phyloP scores from a whole-genome alignment of 2,888 invertebrate species.

The Xanthia togata region DNA sequence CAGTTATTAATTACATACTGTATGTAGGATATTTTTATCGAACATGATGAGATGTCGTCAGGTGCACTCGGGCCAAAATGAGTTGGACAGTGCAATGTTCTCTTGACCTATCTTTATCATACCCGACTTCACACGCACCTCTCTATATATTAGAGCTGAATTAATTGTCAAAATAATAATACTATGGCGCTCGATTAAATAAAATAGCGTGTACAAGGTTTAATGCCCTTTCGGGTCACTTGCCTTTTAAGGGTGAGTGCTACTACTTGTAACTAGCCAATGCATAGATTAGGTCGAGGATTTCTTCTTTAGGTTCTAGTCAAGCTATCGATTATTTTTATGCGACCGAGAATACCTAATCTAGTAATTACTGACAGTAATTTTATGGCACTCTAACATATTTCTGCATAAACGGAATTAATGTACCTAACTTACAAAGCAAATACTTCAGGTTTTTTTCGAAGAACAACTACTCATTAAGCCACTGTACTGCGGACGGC shows the following conservation, averaged over 20 bases:
- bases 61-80: not conserved
- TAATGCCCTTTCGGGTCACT: conserved; percentile 12
- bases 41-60: not conserved
- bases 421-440: not conserved
- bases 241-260: conserved; percentile 15
- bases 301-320: conserved; percentile 58
- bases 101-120: conserved; percentile 23
- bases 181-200: not conserved
- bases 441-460: conserved; percentile 3
- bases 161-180: conserved; percentile 1
- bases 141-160: not conserved
- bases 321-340: conserved; percentile 46
- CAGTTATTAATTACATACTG: conserved; percentile 10
- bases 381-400: conserved; percentile 17
- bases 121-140: not conserved
- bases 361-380: conserved; percentile 37
- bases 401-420: conserved; percentile 27
- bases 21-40: conserved; percentile 4
- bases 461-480: conserved; percentile 2
- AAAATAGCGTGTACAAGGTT: not conserved
- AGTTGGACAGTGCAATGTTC: conserved; percentile 5
- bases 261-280: conserved; percentile 7
- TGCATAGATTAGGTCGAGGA: conserved; percentile 64
- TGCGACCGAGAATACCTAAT: conserved; percentile 57
- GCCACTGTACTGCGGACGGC: conserved; percentile 8